These are phyloP conservation scores for Cuniculus paca DNA, from an alignment of 2,797 vertebrate genomes.

Conservation along the genomic window DNA sequence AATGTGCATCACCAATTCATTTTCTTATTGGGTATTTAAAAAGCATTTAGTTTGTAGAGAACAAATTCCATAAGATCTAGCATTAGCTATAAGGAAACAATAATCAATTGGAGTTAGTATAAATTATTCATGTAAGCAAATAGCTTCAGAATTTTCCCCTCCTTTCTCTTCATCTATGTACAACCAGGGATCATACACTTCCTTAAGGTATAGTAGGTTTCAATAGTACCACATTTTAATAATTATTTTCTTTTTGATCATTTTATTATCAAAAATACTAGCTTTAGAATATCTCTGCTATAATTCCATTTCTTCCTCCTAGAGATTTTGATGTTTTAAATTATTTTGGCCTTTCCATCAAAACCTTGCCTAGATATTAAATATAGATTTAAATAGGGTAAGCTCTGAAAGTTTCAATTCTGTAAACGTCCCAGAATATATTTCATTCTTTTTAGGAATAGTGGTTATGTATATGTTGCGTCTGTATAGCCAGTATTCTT, in stretches of 20 bases:
- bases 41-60: background rate
- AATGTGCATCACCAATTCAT: background rate
- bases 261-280: background rate
- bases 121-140: no score
- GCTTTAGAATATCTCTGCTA: conserved; percentile 20
- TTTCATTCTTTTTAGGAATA: background rate
- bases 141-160: no score
- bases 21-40: background rate
- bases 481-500: background rate
- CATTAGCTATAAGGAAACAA: background rate
- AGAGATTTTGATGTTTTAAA: background rate
- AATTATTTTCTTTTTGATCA: background rate
- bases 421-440: background rate
- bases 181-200: no score
- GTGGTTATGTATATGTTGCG: background rate
- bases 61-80: background rate
- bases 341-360: background rate
- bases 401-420: background rate
- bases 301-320: background rate
- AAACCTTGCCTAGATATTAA: background rate
- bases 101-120: background rate
- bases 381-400: background rate
- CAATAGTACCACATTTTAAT: no score
- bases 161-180: no score
- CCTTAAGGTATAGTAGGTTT: no score